Conservation (phyloP, 2,797 vertebrate species). For the Sebastes umbrosus region DNA sequence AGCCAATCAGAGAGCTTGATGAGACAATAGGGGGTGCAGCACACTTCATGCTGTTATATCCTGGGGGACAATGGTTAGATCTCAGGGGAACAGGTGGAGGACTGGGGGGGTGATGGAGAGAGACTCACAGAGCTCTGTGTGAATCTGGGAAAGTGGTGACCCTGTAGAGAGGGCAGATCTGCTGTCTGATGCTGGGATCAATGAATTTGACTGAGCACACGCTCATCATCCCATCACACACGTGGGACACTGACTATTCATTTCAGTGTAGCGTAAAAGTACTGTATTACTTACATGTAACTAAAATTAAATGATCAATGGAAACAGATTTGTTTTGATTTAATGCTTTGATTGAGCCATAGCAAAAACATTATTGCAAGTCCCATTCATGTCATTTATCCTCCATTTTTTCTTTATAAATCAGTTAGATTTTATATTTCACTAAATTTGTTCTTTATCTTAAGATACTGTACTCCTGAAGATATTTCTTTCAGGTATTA, state of each 20-base stretch:
- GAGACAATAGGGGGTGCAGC: no score
- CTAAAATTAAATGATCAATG: not conserved
- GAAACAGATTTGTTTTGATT: not conserved
- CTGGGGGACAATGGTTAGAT: conserved; percentile 40
- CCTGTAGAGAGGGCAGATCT: conserved; percentile 39
- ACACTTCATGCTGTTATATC: no score
- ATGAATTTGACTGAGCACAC: conserved; percentile 45
- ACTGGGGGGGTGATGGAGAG: conserved; percentile 12
- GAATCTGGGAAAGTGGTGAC: conserved; percentile 73
- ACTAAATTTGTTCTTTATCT: not conserved
- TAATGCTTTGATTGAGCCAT: not conserved
- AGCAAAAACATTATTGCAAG: not conserved
- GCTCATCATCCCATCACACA: conserved; percentile 1
- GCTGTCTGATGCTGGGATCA: conserved; percentile 28
- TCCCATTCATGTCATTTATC: not conserved
- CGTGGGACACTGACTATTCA: not conserved
- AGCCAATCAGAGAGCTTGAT: conserved; percentile 80
- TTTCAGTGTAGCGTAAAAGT: fast-evolving
- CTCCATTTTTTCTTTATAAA: not conserved
- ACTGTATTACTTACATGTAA: not conserved
- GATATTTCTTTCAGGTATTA: not conserved
- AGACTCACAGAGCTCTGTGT: conserved; percentile 34
- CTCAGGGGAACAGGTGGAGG: conserved; percentile 59
- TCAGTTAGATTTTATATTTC: no score
- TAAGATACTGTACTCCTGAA: not conserved